Percentiles rank a stretch among this genome's conserved stretches.
phyloP scores from a whole-genome alignment of 2,888 invertebrate genomes.

The Parnassius mnemosyne region DNA sequence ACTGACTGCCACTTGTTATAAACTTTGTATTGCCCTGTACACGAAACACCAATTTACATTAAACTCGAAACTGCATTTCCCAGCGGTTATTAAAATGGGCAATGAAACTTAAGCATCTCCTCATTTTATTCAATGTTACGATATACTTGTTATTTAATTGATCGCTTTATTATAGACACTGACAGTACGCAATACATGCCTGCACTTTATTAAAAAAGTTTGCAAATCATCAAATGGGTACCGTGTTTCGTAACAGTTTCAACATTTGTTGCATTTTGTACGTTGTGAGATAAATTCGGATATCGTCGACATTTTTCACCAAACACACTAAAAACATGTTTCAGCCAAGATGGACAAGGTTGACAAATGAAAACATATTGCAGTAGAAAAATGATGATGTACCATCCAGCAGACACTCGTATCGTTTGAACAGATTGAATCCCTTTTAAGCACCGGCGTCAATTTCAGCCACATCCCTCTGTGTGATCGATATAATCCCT shows the following conservation, averaged over 20 bases:
- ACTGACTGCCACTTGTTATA: conserved; percentile 20
- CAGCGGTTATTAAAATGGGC: conserved; percentile 13
- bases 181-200: too few species aligned
- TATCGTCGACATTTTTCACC: too few species aligned
- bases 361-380: conserved; percentile 44
- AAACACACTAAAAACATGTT: neutral
- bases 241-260: too few species aligned
- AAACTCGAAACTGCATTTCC: conserved; percentile 18
- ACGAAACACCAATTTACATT: conserved; percentile 24
- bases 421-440: conserved; percentile 62
- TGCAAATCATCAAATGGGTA: too few species aligned
- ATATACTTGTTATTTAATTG: neutral
- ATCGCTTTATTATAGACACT: too few species aligned
- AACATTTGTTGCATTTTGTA: too few species aligned
- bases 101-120: conserved; percentile 13
- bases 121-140: neutral
- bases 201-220: too few species aligned
- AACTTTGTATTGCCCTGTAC: conserved; percentile 18
- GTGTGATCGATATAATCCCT: conserved; percentile 56
- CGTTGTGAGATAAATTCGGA: too few species aligned
- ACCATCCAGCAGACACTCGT: conserved; percentile 56
- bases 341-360: conserved; percentile 39
- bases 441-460: conserved; percentile 62
- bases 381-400: conserved; percentile 54
- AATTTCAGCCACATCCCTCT: conserved; percentile 47